Conservation (phyloP, 37 sponge, comb jelly and placozoan genomes). For the Beroe forskalii region DNA sequence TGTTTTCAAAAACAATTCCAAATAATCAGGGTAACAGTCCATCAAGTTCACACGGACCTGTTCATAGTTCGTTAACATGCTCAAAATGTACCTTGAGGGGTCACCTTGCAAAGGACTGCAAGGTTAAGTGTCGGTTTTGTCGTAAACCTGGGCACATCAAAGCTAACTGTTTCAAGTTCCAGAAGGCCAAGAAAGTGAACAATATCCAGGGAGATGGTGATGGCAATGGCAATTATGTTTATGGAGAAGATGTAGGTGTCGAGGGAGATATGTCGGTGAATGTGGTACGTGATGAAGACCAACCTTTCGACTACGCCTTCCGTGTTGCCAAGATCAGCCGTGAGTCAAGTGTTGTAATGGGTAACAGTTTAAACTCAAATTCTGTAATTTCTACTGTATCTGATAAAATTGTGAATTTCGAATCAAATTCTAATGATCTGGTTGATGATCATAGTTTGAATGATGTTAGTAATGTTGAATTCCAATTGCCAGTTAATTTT, state of each 20-base stretch:
- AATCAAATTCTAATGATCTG: slow-evolving; percentile 11
- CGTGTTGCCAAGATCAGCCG: slow-evolving; percentile 6
- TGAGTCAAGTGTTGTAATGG: slow-evolving; percentile 35
- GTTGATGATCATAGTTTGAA: background rate
- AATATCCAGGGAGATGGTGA: slow-evolving; percentile 47
- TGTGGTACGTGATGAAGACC: background rate
- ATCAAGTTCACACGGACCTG: background rate
- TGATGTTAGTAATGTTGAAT: background rate
- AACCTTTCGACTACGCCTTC: slow-evolving; percentile 35
- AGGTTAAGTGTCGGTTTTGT: slow-evolving; percentile 20
- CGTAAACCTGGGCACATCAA: slow-evolving; percentile 21
- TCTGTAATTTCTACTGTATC: slow-evolving; percentile 39
- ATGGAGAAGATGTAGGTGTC: slow-evolving; percentile 33
- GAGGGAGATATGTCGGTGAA: slow-evolving; percentile 1
- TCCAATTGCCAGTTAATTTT: no score
- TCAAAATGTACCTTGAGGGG: slow-evolving; percentile 54
- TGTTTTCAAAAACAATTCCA: slow-evolving; percentile 6
- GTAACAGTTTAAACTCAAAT: slow-evolving; percentile 16
- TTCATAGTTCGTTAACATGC: no score
- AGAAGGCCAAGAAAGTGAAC: slow-evolving; percentile 22
- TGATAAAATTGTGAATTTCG: background rate
- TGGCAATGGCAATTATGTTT: slow-evolving; percentile 26
- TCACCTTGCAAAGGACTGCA: background rate
- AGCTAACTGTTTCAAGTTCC: slow-evolving; percentile 6
- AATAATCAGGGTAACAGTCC: background rate